Conservation (phyloP, 2,797 vertebrate genomes). For the Enteromius anoplus region DNA sequence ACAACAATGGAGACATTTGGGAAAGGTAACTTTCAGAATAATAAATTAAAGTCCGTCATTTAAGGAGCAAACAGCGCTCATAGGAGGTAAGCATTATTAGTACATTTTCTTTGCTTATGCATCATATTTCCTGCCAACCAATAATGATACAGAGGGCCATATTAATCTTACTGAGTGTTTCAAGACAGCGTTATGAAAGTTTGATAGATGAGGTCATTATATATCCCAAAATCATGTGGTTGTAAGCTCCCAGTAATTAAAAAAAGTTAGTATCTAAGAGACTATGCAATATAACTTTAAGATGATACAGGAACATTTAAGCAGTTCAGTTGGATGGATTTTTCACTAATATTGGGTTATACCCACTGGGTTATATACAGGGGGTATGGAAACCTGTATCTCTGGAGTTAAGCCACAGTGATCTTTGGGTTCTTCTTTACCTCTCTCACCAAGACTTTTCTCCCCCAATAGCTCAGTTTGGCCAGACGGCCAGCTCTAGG, state of each 20-base stretch:
- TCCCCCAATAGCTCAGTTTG: too few relatives aligned
- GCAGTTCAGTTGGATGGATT: not conserved
- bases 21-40: not conserved
- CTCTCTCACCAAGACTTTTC: too few relatives aligned
- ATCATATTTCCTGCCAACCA: conserved; percentile 27
- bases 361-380: not conserved
- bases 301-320: not conserved
- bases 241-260: not conserved
- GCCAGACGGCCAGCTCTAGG: too few relatives aligned
- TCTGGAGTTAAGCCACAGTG: too few relatives aligned
- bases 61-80: not conserved
- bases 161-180: conserved; percentile 37
- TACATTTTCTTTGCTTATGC: conserved; percentile 4
- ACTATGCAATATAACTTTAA: not conserved
- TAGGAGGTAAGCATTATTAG: not conserved
- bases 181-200: conserved; percentile 20
- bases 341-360: not conserved
- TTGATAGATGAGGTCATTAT: conserved; percentile 35
- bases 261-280: not conserved
- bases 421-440: too few relatives aligned
- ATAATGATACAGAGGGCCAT: conserved; percentile 7
- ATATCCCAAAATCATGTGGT: not conserved
- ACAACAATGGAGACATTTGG: conserved; percentile 2
- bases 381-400: too few relatives aligned
- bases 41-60: conserved; percentile 9